Evolutionary conservation across 2,113 vertebrate species (phyloP), one percentile per base, ranked within the genome.

Genomic region (Isichthys henryi): DNA sequence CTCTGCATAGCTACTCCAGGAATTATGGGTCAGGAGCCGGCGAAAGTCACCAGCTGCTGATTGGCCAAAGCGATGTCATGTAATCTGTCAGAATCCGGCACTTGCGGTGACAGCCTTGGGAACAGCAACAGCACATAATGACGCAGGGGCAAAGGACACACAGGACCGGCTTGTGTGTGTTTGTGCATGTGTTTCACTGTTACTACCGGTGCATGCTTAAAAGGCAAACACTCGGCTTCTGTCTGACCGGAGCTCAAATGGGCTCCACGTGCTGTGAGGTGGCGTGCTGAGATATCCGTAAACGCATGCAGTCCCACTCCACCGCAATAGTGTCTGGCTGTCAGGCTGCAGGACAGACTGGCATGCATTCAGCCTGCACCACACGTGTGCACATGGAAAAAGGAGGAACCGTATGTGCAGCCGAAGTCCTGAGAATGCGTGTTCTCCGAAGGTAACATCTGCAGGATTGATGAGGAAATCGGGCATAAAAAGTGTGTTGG

Each of bases 21-120:
- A 96, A 95, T 96, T 95, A 96, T 95, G 95, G 96, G 95, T 95
- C 94, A 95, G 93, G 92, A 94, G 94, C 95, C 92, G 92, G 93
- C 92, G 93, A 94, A 93, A 91, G 89, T 91, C 93, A 93, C 91
- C 91, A 93, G 92, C 94, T 90, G 94, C 91, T 92, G 90, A 95
- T 94, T 95, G 96, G 95, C 93, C 93, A 91, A 92, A 93, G 93
- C 90, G 92, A 91, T 90, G 82, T 91, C 93, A 93, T 92, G 92
- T 95, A 95, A 96, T 96, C 95, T 95, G 95, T 95, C 95, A 95
- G 94, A 94, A 94, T 96, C 94, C 93, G 91, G 89, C 92, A 93
- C 92, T 93, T 94, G 94, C 92, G 92, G 93, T 95, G 95, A 96
- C 95, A 95, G 95, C 94, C 92, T 91, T 91, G 91, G 94, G 93